These are phyloP conservation scores for Baryphthengus martii DNA, from an alignment of 2,113 vertebrate species.

Conservation along the genomic window DNA sequence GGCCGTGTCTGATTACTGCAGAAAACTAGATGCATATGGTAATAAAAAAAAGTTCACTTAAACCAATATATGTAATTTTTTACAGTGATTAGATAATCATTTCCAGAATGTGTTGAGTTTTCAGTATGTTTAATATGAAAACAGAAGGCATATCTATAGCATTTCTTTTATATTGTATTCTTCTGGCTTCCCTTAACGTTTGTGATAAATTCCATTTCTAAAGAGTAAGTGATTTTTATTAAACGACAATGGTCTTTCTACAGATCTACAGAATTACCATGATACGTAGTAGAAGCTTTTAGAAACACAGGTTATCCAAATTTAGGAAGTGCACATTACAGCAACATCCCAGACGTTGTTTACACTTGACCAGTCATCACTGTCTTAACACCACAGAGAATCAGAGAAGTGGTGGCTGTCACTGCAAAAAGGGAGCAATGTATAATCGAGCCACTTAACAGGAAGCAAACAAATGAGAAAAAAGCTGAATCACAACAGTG, in stretches of 20 bases:
- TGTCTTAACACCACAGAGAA: constrained; percentile 59
- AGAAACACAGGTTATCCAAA: constrained; percentile 38
- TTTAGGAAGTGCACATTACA: constrained; percentile 21
- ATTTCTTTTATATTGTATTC: not conserved
- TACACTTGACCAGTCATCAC: constrained; percentile 69
- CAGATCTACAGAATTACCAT: not conserved
- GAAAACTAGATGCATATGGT: constrained; percentile 41
- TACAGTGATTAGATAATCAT: constrained; percentile 45
- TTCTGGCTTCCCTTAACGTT: constrained; percentile 12
- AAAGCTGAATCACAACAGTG: constrained; percentile 62
- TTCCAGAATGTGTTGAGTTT: constrained; percentile 41
- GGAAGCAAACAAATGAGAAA: constrained; percentile 67
- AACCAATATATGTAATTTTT: constrained; percentile 17
- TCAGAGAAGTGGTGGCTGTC: constrained; percentile 70
- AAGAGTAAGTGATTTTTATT: constrained; percentile 2
- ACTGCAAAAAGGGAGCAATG: constrained; percentile 62
- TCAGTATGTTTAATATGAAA: constrained; percentile 23
- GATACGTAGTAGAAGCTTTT: not conserved
- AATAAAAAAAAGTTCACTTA: constrained; percentile 35
- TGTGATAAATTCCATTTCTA: not conserved
- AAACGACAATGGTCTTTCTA: not conserved
- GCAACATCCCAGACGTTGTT: constrained; percentile 52
- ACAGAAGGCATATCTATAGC: not conserved
- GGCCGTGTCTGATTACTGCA: constrained; percentile 31
- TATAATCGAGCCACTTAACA: constrained; percentile 71